Percentiles rank a stretch among this genome's conserved stretches.
phyloP scores from a whole-genome alignment of 2,113 vertebrate species.

The Oryzias javanicus region DNA sequence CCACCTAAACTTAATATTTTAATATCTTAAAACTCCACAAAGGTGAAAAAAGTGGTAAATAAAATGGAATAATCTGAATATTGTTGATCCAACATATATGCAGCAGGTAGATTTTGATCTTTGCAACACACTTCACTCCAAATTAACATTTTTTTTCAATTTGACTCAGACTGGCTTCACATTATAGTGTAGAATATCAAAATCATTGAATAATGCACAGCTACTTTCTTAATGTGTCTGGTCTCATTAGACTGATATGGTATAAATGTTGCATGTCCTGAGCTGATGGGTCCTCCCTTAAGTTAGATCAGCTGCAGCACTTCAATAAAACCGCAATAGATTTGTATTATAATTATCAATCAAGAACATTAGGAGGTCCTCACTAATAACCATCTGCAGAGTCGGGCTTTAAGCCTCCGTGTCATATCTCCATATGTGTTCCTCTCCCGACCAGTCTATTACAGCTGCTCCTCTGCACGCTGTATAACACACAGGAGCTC shows the following conservation, averaged over 20 bases:
- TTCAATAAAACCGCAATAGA: conserved; percentile 31
- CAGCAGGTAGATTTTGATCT: not conserved
- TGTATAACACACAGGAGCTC: conserved; percentile 20
- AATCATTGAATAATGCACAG: conserved; percentile 1
- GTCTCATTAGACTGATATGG: conserved; percentile 3
- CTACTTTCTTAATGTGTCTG: conserved; percentile 4
- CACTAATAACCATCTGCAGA: conserved; percentile 50
- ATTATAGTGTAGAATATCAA: not conserved
- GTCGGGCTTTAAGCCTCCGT: conserved; percentile 28
- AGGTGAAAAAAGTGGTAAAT: not conserved
- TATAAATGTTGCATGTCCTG: conserved; percentile 9
- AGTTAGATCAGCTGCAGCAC: conserved; percentile 5
- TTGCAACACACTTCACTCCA: not conserved
- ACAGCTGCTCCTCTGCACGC: conserved; percentile 23
- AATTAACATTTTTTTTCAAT: not conserved
- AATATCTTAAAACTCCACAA: not conserved
- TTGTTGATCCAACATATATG: not conserved
- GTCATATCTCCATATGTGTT: conserved; percentile 57
- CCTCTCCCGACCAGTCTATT: conserved; percentile 34
- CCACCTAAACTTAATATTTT: conserved; percentile 2
- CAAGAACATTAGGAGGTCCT: conserved; percentile 18
- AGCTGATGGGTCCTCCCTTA: conserved; percentile 3
- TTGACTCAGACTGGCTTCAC: not conserved
- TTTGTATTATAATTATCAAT: conserved; percentile 21
- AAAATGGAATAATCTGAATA: conserved; percentile 3